phyloP scores from a whole-genome alignment of 2,888 invertebrate genomes.

The Digitonthophagus gazella region DNA sequence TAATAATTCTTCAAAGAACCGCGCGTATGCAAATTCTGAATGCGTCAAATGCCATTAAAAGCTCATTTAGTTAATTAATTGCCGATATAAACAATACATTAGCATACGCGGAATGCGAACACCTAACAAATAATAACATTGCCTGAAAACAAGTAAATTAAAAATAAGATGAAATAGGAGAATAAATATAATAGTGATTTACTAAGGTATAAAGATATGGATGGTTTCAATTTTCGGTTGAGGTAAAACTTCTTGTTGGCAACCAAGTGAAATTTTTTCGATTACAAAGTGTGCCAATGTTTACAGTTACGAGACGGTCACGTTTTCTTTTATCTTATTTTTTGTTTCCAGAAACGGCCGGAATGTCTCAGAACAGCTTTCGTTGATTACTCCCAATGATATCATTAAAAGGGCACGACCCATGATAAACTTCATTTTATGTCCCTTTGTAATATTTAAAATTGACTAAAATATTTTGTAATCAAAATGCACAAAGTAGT shows the following conservation, averaged over 20 bases:
- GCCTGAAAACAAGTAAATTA: too few species aligned
- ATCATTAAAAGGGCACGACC: too few species aligned
- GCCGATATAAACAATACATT: neutral
- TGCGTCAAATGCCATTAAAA: too few species aligned
- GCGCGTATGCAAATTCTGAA: neutral
- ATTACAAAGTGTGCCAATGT: neutral
- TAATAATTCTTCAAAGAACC: neutral
- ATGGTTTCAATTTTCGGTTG: neutral
- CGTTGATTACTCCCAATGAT: neutral
- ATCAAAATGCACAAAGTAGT: too few species aligned
- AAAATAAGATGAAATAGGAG: too few species aligned
- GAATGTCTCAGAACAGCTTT: neutral
- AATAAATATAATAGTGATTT: too few species aligned
- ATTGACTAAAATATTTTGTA: too few species aligned
- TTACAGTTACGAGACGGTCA: neutral
- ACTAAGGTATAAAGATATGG: neutral
- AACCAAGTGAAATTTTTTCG: neutral
- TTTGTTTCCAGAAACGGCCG: neutral
- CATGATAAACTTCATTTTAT: too few species aligned
- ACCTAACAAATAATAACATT: neutral
- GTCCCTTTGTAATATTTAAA: too few species aligned
- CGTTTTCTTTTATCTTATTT: neutral
- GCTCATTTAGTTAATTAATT: neutral
- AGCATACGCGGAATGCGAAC: neutral
- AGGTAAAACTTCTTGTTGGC: neutral